A percentile compares a stretch with the other conserved stretches of the same genome.
Evolutionary conservation across 2,888 invertebrate species (phyloP).

Genomic region (Agrilus cyanescens): DNA sequence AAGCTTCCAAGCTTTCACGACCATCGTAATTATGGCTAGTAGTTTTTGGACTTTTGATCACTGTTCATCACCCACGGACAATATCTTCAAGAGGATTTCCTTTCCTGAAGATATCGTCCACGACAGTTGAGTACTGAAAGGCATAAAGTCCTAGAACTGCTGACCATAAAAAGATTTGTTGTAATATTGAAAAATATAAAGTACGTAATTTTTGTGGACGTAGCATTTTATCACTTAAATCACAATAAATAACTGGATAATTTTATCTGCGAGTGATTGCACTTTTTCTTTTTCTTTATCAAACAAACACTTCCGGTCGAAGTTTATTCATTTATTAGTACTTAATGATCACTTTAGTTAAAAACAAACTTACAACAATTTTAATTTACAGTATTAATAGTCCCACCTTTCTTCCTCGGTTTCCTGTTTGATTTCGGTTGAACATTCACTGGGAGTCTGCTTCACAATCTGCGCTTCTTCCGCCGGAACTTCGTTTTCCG

Average conservation of each 20-base stretch:
- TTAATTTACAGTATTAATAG: conserved; percentile 32
- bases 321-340: conserved; percentile 7
- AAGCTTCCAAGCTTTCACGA: too few relatives aligned
- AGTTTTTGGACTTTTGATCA: too few relatives aligned
- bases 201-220: conserved; percentile 8
- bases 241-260: conserved; percentile 30
- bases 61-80: too few relatives aligned
- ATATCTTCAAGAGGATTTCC: too few relatives aligned
- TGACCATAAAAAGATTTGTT: conserved; percentile 9
- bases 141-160: too few relatives aligned
- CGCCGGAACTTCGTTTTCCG: conserved; percentile 13
- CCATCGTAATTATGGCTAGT: too few relatives aligned
- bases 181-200: conserved; percentile 9
- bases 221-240: conserved; percentile 19
- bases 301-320: conserved; percentile 10
- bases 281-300: conserved; percentile 16
- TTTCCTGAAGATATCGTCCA: too few relatives aligned
- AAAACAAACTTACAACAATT: conserved; percentile 8
- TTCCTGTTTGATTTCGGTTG: conserved; percentile 41
- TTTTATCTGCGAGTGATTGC: conserved; percentile 24
- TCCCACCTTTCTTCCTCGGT: conserved; percentile 53
- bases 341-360: conserved; percentile 3
- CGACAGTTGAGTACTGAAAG: too few relatives aligned
- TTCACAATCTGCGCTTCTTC: conserved; percentile 25
- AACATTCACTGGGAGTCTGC: conserved; percentile 19